Percentiles rank a stretch among this genome's conserved stretches.
Evolutionary conservation across 2,113 vertebrate species (phyloP).

Genomic region (Pseudonaja textilis): DNA sequence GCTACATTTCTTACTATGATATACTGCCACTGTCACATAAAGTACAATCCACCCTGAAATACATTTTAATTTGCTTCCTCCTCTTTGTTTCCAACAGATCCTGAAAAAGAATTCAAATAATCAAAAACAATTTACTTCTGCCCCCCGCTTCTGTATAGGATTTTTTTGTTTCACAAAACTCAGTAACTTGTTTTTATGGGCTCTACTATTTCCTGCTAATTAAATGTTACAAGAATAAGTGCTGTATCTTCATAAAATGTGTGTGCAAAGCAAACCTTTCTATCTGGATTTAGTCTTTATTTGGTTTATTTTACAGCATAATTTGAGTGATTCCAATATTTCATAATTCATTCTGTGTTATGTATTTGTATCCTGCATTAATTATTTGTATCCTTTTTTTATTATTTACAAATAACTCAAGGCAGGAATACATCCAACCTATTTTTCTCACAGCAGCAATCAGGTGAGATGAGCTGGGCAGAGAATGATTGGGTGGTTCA

Average conservation of each 20-base stretch:
- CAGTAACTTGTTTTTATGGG: constrained; percentile 12
- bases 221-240: neutral
- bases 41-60: neutral
- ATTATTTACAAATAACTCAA: no score
- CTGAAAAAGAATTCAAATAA: neutral
- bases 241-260: neutral
- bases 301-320: neutral
- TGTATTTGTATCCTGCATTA: no score
- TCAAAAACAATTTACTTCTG: neutral
- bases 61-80: neutral
- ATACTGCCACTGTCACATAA: neutral
- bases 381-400: no score
- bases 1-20: neutral
- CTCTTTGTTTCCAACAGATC: neutral
- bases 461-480: no score
- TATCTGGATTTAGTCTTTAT: neutral
- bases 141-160: neutral
- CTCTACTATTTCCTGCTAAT: constrained; percentile 7
- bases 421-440: no score
- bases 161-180: neutral
- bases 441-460: no score
- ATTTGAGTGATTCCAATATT: neutral
- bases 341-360: neutral
- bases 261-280: neutral
- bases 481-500: no score